Base-by-base conservation (phyloP, 1,140 invertebrate genomes). In the Olivierus martensii region DNA sequence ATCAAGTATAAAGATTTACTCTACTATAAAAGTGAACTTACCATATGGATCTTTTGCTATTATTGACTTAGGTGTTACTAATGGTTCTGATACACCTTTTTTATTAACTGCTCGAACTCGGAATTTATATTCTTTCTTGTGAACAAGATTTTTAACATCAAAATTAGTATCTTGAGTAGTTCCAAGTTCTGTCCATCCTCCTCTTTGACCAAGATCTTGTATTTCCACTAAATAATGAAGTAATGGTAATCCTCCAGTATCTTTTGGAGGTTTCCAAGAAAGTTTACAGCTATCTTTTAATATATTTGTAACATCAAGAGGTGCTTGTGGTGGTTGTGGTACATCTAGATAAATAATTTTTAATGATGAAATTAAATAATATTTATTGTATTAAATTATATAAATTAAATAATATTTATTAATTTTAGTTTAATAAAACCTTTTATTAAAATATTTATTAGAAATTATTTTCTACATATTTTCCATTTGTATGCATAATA, bases 31-130 rank as follows among this genome's bases (percentile, higher is more conserved):
- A 21, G 15, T 19, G 34, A 36, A 65, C 71, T 73, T 74, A 91
- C 87, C 90, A 87, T 90, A 98, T 59, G 93, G 93, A 82, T 98
- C 91, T 72, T 97, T 97, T 37, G 93, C 92, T 43, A 95, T 68
- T 22, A 93, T 81, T 28, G 84, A 79, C 65, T 87, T 91, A 54
- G 73, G 80, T 62, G 91, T 87, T 9, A 82, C 70, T 19, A 87
- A 82, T 46, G 90, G 89, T 67, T 96, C 90, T 69, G 88, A 73
- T 18, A 66, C 62, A 7, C 77, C 77, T 57, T 74, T 65, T 65
- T 88, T 88, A 67, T 98, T 98, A 12, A 95, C 83, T 46, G 93
- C 94, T 53, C 82, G 78, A 53, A 97, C 91, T 55, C 94, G 78
- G 75, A 99, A 97, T 75, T 92, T 92, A 73, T 86, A 95, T 63